Evolutionary conservation across 1,140 invertebrate species (phyloP), one percentile per base, ranked within the genome.

Genomic region (Propsilocerus akamusi): DNA sequence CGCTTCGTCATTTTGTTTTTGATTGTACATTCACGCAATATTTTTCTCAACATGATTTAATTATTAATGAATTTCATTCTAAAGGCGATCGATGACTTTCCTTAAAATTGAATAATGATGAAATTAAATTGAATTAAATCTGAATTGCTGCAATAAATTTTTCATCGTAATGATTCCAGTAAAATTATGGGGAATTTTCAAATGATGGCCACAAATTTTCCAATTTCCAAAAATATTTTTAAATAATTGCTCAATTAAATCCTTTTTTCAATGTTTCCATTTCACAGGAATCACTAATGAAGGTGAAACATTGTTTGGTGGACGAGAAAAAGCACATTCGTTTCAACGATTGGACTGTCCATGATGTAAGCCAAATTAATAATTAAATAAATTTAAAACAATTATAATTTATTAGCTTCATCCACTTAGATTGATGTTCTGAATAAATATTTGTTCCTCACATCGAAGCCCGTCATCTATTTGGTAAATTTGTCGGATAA

Each of bases 381-480:
- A 51, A 47, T 48, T 51, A 30, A 49, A 49, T 22, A 48, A 48
- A n/a, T n/a, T 28, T 48, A 20, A 50, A 5, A 11, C 10, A 48
- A 24, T 46, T 20, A 22, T 26, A 24, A 4, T 41, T 48, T 20
- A 22, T 48, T 53, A 22, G 14, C 55, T 46, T 26, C 26, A 17
- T 51, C 46, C 48, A 52, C 30, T 52, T 69, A 97, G 92, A 96
- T 98, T 68, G 95, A 99, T 70, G 70, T 93, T 20, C 70, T 99
- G 30, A 99, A 99, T 65, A 94, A 93, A 68, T 85, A 98, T 67
- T 70, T 98, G 50, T 95, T 99, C 62, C 69, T 99, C 20, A 99
- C 96, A n/a, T 87, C 94, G 0, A 99, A 99, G 66, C 97, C 97
- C 5, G 86, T 91, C 41, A 86, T 99, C 59, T 99, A 99, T 68